Evolutionary conservation across 2,888 invertebrate genomes (phyloP).

Genomic region (Monopis laevigella): DNA sequence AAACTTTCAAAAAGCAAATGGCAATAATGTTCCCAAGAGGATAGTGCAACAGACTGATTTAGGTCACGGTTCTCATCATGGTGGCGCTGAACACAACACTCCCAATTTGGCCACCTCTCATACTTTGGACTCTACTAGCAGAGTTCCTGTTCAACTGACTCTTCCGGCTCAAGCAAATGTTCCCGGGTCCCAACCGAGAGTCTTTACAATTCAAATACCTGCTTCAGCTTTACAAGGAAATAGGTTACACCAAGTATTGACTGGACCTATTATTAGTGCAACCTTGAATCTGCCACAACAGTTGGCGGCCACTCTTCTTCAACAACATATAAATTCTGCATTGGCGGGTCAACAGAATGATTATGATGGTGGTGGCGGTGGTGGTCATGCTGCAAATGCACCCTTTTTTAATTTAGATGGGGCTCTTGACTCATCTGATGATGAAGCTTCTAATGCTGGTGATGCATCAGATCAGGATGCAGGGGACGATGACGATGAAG

Average conservation of each 20-base stretch:
- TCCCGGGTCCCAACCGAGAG: conserved; percentile 74
- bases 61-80: conserved; percentile 45
- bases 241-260: conserved; percentile 76
- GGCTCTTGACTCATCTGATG: conserved; percentile 76
- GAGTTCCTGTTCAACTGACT: conserved; percentile 74
- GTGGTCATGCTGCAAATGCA: conserved; percentile 51
- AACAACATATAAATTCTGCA: conserved; percentile 88
- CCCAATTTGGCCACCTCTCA: conserved; percentile 46
- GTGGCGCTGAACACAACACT: conserved; percentile 39
- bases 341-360: conserved; percentile 63
- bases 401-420: conserved; percentile 66
- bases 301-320: conserved; percentile 83
- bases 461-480: conserved; percentile 74
- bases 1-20: conserved; percentile 67
- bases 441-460: conserved; percentile 73
- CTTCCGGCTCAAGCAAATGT: conserved; percentile 82
- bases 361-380: conserved; percentile 58
- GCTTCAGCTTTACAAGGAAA: conserved; percentile 83
- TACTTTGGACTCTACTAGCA: conserved; percentile 52
- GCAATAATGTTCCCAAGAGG: conserved; percentile 44
- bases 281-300: conserved; percentile 87
- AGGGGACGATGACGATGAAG: conserved; percentile 78
- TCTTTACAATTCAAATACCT: conserved; percentile 91
- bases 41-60: conserved; percentile 27
- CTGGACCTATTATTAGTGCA: conserved; percentile 88